Percentiles rank a stretch among this genome's conserved stretches.
phyloP scores from a whole-genome alignment of 2,888 invertebrate species.

The Cryptus viduatorius region DNA sequence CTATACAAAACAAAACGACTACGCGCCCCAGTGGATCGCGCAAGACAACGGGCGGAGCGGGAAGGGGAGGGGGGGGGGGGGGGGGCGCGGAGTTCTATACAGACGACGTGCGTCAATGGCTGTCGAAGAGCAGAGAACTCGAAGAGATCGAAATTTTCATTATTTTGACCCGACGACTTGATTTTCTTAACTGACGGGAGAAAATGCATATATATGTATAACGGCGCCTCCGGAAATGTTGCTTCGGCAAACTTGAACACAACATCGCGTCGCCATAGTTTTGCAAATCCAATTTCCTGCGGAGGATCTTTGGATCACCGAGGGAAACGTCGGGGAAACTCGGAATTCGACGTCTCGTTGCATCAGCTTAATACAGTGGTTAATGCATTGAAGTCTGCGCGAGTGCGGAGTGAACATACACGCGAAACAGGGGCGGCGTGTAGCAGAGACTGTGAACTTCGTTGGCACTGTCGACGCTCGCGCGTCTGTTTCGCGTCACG shows the following conservation, averaged over 20 bases:
- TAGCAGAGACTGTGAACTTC: slow-evolving; percentile 11
- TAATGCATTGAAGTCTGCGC: slow-evolving; percentile 15
- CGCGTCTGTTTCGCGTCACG: slow-evolving; percentile 21
- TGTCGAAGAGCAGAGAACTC: neutral
- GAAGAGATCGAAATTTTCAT: neutral
- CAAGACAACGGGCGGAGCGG: neutral
- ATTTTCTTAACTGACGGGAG: neutral
- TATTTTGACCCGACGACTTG: neutral
- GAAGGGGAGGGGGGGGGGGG: neutral
- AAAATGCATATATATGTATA: neutral
- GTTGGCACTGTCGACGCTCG: slow-evolving; percentile 12
- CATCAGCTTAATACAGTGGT: slow-evolving; percentile 3
- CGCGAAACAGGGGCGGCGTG: slow-evolving; percentile 26
- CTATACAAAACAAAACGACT: slow-evolving; percentile 4
- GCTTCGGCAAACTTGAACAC: neutral
- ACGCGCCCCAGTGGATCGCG: slow-evolving; percentile 37
- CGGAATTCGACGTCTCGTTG: neutral
- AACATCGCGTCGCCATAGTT: slow-evolving; percentile 12
- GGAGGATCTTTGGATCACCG: slow-evolving; percentile 29
- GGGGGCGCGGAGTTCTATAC: neutral
- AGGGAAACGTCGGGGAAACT: neutral
- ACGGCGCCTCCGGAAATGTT: neutral
- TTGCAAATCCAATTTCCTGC: slow-evolving; percentile 40
- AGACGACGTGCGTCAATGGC: neutral
- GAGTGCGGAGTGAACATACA: neutral